A percentile compares a stretch with the other conserved stretches of the same genome.
Evolutionary conservation across 2,797 vertebrate species (phyloP).

Genomic region (Botia almorhae): DNA sequence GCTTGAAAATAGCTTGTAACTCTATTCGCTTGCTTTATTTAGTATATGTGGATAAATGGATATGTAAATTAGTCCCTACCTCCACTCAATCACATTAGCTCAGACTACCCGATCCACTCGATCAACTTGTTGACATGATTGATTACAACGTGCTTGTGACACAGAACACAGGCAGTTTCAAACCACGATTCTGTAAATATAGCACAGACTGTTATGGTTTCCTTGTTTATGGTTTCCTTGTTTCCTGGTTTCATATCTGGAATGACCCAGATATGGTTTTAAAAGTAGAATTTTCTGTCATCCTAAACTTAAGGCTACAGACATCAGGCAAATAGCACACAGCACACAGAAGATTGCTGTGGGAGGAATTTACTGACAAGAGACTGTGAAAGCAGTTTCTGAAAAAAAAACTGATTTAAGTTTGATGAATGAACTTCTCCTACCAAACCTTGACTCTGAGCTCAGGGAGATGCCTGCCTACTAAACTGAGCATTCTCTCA

Average conservation of each 20-base stretch:
- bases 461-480: conserved; percentile 27
- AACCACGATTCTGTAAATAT: neutral
- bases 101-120: too few species aligned
- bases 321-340: neutral
- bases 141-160: too few species aligned
- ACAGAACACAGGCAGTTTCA: too few species aligned
- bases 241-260: too few species aligned
- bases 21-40: too few species aligned
- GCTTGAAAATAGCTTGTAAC: too few species aligned
- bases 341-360: neutral
- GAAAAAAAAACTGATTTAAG: conserved; percentile 36
- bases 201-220: neutral
- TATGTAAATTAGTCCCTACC: too few species aligned
- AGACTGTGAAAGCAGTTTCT: neutral
- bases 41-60: too few species aligned
- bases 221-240: too few species aligned
- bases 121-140: too few species aligned
- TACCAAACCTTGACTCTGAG: conserved; percentile 38
- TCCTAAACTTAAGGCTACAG: neutral
- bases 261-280: conserved; percentile 1
- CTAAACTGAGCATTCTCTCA: conserved; percentile 35
- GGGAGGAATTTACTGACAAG: conserved; percentile 9
- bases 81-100: too few species aligned
- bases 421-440: conserved; percentile 38
- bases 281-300: neutral